Evolutionary conservation across 2,888 invertebrate genomes (phyloP).

Genomic region (Lasioglossum lativentre): DNA sequence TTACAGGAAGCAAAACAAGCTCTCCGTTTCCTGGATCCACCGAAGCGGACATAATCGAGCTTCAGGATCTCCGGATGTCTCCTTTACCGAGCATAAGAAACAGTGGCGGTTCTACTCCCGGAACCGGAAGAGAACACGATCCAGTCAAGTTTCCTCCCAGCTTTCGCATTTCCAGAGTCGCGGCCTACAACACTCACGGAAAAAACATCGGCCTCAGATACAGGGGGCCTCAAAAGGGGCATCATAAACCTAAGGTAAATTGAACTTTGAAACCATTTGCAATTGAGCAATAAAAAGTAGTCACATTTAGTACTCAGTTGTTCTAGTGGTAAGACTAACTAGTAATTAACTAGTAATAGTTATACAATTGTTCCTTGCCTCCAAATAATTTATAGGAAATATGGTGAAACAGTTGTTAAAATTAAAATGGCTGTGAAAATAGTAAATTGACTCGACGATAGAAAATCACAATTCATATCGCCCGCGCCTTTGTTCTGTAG

Average conservation of each 20-base stretch:
- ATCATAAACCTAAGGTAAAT: conserved; percentile 81
- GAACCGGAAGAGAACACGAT: conserved; percentile 85
- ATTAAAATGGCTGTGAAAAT: not conserved
- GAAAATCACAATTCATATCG: no score
- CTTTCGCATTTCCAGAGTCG: conserved; percentile 90
- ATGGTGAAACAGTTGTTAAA: not conserved
- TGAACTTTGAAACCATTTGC: not conserved
- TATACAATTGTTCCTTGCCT: not conserved
- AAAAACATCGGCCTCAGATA: conserved; percentile 81
- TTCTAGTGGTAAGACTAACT: not conserved
- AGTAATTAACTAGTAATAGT: no score
- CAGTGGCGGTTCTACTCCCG: conserved; percentile 83
- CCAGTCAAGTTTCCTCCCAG: conserved; percentile 90
- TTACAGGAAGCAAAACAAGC: conserved; percentile 82
- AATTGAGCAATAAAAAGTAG: not conserved
- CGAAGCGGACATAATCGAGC: conserved; percentile 93
- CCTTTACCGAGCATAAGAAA: conserved; percentile 92
- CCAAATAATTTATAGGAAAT: not conserved
- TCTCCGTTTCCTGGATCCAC: conserved; percentile 81
- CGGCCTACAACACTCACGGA: conserved; percentile 81
- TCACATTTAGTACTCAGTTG: no score
- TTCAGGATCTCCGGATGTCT: conserved; percentile 94
- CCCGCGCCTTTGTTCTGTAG: no score
- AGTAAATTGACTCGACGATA: not conserved
- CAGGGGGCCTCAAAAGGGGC: conserved; percentile 74